Evolutionary conservation across 1,140 invertebrate species (phyloP), one percentile per base, ranked within the genome.

Genomic region (Drosophila biarmipes): DNA sequence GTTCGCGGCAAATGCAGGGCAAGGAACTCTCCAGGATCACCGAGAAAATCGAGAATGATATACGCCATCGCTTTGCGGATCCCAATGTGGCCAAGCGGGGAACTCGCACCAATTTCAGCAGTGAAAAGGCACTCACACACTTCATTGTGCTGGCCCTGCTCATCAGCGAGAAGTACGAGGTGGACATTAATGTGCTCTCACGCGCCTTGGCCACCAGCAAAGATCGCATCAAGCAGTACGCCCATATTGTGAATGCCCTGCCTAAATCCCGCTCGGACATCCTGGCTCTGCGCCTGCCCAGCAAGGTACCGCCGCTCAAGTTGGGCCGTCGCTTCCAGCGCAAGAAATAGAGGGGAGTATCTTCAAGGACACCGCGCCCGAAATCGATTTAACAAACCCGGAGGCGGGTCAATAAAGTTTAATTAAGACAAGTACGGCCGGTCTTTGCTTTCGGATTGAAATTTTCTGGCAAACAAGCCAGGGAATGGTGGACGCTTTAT

Each of bases 31-130:
- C 91, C 0, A 21, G 59, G 7, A 92, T 92, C 21, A 82, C 90
- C 0, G 91, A 92, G 45, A 92, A 91, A 37, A 73, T 92, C 6
- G 91, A 92, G 48, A 92, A 90, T 34, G 86, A 92, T 63, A 80
- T 92, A n/a, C 80, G 90, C 2, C 35, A 66, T 37, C 77, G 90
- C 14, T 92, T 92, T 53, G 63, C 76, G 0, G 80, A 91, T 74
- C 90, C 79, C 19, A 75, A 87, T 45, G 63, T 69, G 4, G 73
- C 55, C 61, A 80, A 78, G 40, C 69, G 66, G 6, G 77, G 78
- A 21, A 80, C 76, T 0, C 79, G 91, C 10, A 92, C 91, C 2
- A 53, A 56, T 6, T 81, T 68, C 17, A 80, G 75, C 21, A 85
- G 69, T 6, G 91, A 92, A n/a, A 92, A 92, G 31, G 91, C 89